Evolutionary conservation across 2,113 vertebrate genomes (phyloP).

Genomic region (Pagrus major): DNA sequence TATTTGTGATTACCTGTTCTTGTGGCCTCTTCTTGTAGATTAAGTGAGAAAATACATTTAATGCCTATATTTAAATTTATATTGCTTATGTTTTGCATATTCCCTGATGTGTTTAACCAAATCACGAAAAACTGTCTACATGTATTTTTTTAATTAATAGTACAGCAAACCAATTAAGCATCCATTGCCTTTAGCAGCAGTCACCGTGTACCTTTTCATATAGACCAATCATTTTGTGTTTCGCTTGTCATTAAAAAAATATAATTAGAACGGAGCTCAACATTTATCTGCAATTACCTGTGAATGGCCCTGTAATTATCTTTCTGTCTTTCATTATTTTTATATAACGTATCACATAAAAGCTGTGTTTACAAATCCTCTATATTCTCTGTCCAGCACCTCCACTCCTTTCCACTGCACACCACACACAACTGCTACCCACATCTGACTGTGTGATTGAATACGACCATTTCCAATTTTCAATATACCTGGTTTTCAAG

Average conservation of each 20-base stretch:
- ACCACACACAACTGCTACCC: slow-evolving; percentile 1
- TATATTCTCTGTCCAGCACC: slow-evolving; percentile 7
- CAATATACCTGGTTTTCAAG: slow-evolving; percentile 37
- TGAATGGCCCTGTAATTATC: slow-evolving; percentile 39
- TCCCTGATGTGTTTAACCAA: too few species aligned
- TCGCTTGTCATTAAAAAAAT: slow-evolving; percentile 35
- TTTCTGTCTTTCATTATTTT: slow-evolving; percentile 30
- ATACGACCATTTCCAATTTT: slow-evolving; percentile 42
- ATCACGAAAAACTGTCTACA: too few species aligned
- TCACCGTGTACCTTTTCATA: background rate
- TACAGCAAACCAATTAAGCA: background rate
- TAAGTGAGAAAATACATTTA: too few species aligned
- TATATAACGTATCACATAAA: slow-evolving; percentile 33
- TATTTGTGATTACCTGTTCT: too few species aligned
- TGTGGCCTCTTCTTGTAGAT: too few species aligned
- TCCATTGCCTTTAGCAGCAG: background rate
- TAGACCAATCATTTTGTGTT: slow-evolving; percentile 7
- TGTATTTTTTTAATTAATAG: too few species aligned
- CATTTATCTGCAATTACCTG: slow-evolving; percentile 52
- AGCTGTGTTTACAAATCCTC: slow-evolving; percentile 35
- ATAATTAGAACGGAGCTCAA: slow-evolving; percentile 16
- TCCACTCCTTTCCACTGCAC: background rate
- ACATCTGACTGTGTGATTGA: slow-evolving; percentile 26
- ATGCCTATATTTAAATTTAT: too few species aligned
- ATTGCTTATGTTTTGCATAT: too few species aligned